Percentiles rank a stretch among this genome's conserved stretches.
phyloP scores from a whole-genome alignment of 1,140 invertebrate genomes.

The Zeugodacus cucurbitae region DNA sequence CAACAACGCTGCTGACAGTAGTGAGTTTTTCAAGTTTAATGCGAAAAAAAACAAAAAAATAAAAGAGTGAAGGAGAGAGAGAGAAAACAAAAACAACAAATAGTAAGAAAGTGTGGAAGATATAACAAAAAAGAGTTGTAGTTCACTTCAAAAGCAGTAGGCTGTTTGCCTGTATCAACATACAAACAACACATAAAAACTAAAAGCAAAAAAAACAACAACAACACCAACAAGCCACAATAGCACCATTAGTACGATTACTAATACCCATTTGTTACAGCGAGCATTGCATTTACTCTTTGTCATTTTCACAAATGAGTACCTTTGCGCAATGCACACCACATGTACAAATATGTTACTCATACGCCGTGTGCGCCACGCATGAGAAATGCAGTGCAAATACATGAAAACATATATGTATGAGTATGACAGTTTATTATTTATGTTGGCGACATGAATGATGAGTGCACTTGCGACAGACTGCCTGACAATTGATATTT shows the following conservation, averaged over 20 bases:
- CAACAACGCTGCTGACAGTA: background rate
- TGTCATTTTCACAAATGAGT: background rate
- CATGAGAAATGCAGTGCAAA: background rate
- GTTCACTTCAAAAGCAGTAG: background rate
- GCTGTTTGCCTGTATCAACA: too few species aligned
- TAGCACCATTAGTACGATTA: constrained; percentile 1
- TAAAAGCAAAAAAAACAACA: background rate
- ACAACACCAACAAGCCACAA: background rate
- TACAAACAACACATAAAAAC: background rate
- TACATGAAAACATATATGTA: too few species aligned
- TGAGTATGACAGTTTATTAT: background rate
- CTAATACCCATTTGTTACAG: constrained; percentile 4
- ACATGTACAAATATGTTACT: background rate
- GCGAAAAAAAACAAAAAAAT: background rate
- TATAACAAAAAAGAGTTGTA: background rate
- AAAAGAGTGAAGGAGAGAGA: background rate
- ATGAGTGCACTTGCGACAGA: background rate
- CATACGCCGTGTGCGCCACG: background rate
- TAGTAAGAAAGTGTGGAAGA: too few species aligned
- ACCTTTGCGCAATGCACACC: background rate
- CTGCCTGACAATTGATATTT: too few species aligned
- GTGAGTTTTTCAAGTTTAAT: background rate
- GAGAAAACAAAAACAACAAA: background rate
- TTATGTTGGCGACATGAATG: background rate
- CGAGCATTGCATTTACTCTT: background rate